Evolutionary conservation across 2,113 vertebrate genomes (phyloP), one percentile per base, ranked within the genome.

Genomic region (Australoheros scitulus): DNA sequence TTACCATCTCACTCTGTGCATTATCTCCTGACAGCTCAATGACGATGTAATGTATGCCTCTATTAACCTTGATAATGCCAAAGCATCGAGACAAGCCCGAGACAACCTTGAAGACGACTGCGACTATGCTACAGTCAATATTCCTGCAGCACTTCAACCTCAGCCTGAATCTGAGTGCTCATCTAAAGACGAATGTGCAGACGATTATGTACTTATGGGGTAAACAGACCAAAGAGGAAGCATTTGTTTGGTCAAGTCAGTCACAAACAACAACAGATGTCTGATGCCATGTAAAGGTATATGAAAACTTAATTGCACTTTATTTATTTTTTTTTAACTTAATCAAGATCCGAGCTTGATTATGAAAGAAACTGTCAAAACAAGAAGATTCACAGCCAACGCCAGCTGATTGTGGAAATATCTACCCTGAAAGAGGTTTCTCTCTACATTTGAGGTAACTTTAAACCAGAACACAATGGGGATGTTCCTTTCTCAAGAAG

Each of bases 181-280:
- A 2, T 81, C 82, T 43, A 91, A 36, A 26, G 92, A 94, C 0
- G 94, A 95, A 29, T 81, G 85, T 59, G 63, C 90, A 26, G 92
- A 95, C 6, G 95, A 96, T 82, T 96, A 96, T 78, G 94, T 95
- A 2, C 84, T 92, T 2, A 96, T 96, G 94, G 89, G 78, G 0
- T 93, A 15, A 89, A 65, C 55, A 17, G 22, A 32, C 7, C 17
- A 29, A 41, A 43, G 29, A 78, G n/a, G 59, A 65, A 24, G 22
- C n/a, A 7, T 22, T 56, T 2, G 11, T 29, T 36, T 17, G 22
- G 36, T 61, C 18, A 22, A 6, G 18, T 7, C 77, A 14, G 43
- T 57, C 1, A 18, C n/a, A 58, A 24, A 29, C 38, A 61, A 38
- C 8, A 5, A 15, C 76, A 4, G n/a, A 52, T 26, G 9, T 29